Base-by-base conservation (phyloP, 2,888 invertebrate genomes). In the Pyralis farinalis region DNA sequence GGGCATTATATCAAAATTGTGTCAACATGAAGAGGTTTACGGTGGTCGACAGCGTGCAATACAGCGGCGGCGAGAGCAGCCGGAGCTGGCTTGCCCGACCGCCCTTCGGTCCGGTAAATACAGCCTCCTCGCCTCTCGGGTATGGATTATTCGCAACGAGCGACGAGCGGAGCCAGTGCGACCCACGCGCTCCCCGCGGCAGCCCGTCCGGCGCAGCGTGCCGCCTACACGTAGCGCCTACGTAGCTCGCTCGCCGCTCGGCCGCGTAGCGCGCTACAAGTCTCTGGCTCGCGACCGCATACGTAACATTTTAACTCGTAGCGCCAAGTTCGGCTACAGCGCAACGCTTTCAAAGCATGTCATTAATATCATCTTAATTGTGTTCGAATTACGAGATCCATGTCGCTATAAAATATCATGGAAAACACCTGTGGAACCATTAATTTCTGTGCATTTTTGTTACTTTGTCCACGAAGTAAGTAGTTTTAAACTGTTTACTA, bases 71-170 rank as follows among this genome's bases (percentile, higher is more conserved):
- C 65, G 67, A 62, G 65, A 63, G 69, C 73, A 68, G 69, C 64
- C 63, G 63, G 58, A 71, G 75, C 70, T 63, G 64, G 73, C 72
- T 72, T 66, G 76, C 71, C 72, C 78, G 76, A 66, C 73, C 81
- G 79, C 80, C 79, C 83, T 76, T 67, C 74, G 78, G 82, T 84
- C 86, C 85, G 77, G 83, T 82, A 78, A 81, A 79, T 73, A 83
- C 82, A 81, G 81, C 84, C 83, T 81, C 81, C 80, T 71, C 76
- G 75, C 74, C 72, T 71, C 78, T 70, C 81, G 68, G 66, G 78
- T 87, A 85, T 87, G 82, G 87, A 87, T 87, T 86, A 86, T 85
- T 86, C 82, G 80, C 65, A 61, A 71, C 69, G 64, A 73, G 61
- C 71, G 64, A 66, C 63, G 66, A 71, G 65, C 76, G 67, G 65